Base-by-base conservation (phyloP, 2,113 vertebrate species). In the Catharus minimus region DNA sequence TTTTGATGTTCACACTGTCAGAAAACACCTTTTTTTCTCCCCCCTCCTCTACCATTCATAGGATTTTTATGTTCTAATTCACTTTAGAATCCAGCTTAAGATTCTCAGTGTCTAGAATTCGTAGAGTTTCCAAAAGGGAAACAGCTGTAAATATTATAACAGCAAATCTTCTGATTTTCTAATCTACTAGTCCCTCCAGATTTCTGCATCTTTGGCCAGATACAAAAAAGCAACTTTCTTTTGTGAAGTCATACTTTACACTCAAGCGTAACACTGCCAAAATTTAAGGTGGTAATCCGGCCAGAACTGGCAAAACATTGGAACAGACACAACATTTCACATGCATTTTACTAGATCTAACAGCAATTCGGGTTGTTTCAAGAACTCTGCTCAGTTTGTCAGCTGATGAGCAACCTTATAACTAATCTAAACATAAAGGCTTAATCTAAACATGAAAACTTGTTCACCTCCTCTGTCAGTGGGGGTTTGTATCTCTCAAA, bases 401-500 rank as follows among this genome's bases (percentile, higher is more conserved):
- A 80, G 49, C 28, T 8, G 1, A 47, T 56, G 24, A 95, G 28
- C 41, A 79, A 38, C 49, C 20, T 77, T 61, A 38, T 30, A 90
- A 61, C 30, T 86, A 73, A 60, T 56, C 30, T 88, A 89, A 93
- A 55, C 13, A 49, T 32, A 84, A 58, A 71, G 26, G 47, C 32
- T 74, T 90, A 50, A 43, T 21, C 24, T 86, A 89, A 92, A 55
- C 13, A 53, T 28, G 82, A 58, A 88, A 62, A 15, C 39, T 72
- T 85, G 39, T 58, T 72, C 60, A 67, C 28, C 33, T 52, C 8
- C 66, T 85, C 26, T 80, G 43, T 33, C 32, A 72, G 33, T 36
- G 33, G 27, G 13, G 9, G 2, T 26, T 49, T 49, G 32, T 55
- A 52, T 62, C 44, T 68, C 60, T 58, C 23, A 62, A 16, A 77